Conservation (phyloP, 1,140 invertebrate genomes). For the Habropoda laboriosa region DNA sequence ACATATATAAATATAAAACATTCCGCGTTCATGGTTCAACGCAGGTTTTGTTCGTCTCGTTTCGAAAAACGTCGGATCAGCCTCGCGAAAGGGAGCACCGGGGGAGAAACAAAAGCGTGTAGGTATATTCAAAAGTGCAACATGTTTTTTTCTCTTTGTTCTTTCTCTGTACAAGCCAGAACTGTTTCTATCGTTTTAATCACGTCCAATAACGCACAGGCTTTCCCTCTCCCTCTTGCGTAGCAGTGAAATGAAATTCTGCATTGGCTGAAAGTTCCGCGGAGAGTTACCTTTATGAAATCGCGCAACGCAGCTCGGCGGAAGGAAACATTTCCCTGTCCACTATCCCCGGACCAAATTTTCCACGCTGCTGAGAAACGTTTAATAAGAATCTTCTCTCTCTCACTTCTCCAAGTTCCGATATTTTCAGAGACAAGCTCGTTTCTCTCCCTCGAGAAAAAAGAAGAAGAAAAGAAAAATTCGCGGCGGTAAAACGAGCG, state of each 20-base stretch:
- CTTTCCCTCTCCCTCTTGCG: too few relatives aligned
- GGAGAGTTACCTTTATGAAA: not conserved
- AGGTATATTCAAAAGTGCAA: not conserved
- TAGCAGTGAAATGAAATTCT: not conserved
- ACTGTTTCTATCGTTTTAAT: not conserved
- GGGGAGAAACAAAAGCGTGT: too few relatives aligned
- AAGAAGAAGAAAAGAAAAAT: too few relatives aligned
- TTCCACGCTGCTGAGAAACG: not conserved
- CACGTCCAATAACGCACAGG: not conserved
- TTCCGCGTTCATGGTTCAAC: not conserved
- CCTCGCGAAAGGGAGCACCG: not conserved
- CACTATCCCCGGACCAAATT: not conserved
- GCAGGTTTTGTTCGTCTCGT: not conserved
- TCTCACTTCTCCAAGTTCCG: too few relatives aligned
- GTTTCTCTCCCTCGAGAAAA: too few relatives aligned
- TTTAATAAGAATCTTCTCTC: slow-evolving; percentile 4
- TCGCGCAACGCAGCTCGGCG: not conserved
- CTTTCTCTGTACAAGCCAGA: not conserved
- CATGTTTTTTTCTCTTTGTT: not conserved
- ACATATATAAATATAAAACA: slow-evolving; percentile 36
- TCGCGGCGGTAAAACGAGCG: too few relatives aligned
- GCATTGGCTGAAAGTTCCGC: not conserved
- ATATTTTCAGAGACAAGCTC: too few relatives aligned
- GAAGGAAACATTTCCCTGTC: not conserved
- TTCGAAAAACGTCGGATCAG: slow-evolving; percentile 5